These are phyloP conservation scores for Drosophila parabipectinata DNA, from an alignment of 1,140 invertebrate genomes.

Conservation along the genomic window DNA sequence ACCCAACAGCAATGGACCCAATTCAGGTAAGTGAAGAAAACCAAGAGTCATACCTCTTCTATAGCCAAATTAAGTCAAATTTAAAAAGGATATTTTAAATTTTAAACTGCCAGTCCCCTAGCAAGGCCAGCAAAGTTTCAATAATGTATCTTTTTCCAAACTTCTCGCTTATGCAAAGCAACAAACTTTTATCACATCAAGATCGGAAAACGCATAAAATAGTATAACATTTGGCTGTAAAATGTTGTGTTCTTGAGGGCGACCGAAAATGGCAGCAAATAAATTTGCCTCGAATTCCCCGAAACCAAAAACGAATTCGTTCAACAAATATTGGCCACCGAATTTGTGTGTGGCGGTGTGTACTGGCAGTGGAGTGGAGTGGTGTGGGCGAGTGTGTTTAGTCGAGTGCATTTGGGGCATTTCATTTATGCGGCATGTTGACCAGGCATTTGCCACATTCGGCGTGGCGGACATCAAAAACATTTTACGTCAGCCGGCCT, in stretches of 20 bases:
- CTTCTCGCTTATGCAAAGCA: slow-evolving; percentile 28
- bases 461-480: slow-evolving; percentile 54
- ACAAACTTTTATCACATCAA: slow-evolving; percentile 19
- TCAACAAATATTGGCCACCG: slow-evolving; percentile 35
- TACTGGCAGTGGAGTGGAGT: slow-evolving; percentile 1
- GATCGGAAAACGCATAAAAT: slow-evolving; percentile 35
- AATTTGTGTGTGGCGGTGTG: slow-evolving; percentile 11
- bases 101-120: background rate
- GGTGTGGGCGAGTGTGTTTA: slow-evolving; percentile 54
- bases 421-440: slow-evolving; percentile 71
- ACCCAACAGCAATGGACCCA: slow-evolving; percentile 95
- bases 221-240: slow-evolving; percentile 11
- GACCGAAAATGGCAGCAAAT: slow-evolving; percentile 40
- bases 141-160: slow-evolving; percentile 5
- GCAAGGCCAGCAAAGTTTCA: background rate
- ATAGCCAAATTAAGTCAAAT: background rate
- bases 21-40: slow-evolving; percentile 90
- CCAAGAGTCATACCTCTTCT: background rate
- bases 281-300: slow-evolving; percentile 39
- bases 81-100: background rate
- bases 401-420: slow-evolving; percentile 76
- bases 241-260: slow-evolving; percentile 35
- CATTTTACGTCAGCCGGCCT: slow-evolving; percentile 43
- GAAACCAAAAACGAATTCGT: slow-evolving; percentile 40
- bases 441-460: slow-evolving; percentile 63